Evolutionary conservation across 1,140 invertebrate species (phyloP), one percentile per base, ranked within the genome.

Genomic region (Drosophila prosaltans): DNA sequence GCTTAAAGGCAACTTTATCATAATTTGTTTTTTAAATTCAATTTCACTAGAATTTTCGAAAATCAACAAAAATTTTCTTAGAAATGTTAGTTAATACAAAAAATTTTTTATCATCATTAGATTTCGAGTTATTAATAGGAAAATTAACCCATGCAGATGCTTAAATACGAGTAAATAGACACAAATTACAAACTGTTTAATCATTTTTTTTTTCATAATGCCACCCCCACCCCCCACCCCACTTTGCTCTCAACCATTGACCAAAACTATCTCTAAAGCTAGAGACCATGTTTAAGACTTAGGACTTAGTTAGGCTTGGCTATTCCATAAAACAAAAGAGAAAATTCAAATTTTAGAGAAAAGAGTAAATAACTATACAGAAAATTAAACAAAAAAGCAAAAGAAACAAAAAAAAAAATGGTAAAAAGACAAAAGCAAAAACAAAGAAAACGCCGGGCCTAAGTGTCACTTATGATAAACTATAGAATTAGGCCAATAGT

Each of bases 341-440:
- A 43, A 67, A 74, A 60, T 45, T 65, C 24, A 69, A 68, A 69
- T 32, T 26, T 48, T 24, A 48, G 45, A 57, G 32, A 67, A 51
- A 58, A 5, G 10, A 24, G 60, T 58, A 57, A 43, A 67, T 7
- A 4, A 30, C 2, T 3, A 30, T 2, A 30, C 28, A 45, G 2
- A 9, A 48, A 48, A 24, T 9, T 24, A 51, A 26, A 74, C 45
- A 51, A 9, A 26, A 21, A 51, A 24, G 9, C 4, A 2, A 51
- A 51, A 5, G 8, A 48, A 16, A 48, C 1, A 8, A 21, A 48
- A 24, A 9, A 24, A 21, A 7, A 36, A 36, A 36, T 36, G 6
- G 3, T 26, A 21, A 21, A 39, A 59, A 40, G 9, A 3, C 7
- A 39, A 24, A 59, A 21, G n/a, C 26, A 57, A 36, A 36, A 36